Conservation (phyloP, 2,888 invertebrate genomes). For the Autographa pulchrina region DNA sequence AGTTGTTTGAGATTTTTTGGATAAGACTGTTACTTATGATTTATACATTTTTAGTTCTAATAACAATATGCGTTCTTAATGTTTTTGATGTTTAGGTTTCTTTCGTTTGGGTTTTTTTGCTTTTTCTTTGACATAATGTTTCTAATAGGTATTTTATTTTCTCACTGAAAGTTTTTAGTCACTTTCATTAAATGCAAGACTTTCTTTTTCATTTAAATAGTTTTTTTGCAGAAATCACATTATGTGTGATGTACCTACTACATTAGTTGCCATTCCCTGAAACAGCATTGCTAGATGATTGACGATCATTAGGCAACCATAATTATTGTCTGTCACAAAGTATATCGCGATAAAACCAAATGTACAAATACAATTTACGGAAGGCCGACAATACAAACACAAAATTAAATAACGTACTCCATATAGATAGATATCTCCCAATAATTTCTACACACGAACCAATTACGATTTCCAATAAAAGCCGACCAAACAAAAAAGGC, state of each 20-base stretch:
- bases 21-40: background rate
- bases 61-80: background rate
- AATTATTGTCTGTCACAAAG: background rate
- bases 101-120: no score
- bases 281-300: background rate
- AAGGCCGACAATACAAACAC: slow-evolving; percentile 23
- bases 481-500: slow-evolving; percentile 64
- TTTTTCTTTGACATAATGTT: no score
- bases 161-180: no score
- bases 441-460: slow-evolving; percentile 60
- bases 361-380: slow-evolving; percentile 14
- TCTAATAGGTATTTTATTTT: no score
- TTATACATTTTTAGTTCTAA: background rate
- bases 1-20: background rate
- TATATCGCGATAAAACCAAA: slow-evolving; percentile 3
- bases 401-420: slow-evolving; percentile 46
- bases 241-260: background rate
- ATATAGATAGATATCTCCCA: slow-evolving; percentile 46
- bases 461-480: slow-evolving; percentile 70
- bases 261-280: background rate
- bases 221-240: no score
- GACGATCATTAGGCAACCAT: background rate
- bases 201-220: no score
- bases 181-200: no score
- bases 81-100: no score